Evolutionary conservation across 1,140 invertebrate genomes (phyloP).

Genomic region (Drosophila ogumai): DNA sequence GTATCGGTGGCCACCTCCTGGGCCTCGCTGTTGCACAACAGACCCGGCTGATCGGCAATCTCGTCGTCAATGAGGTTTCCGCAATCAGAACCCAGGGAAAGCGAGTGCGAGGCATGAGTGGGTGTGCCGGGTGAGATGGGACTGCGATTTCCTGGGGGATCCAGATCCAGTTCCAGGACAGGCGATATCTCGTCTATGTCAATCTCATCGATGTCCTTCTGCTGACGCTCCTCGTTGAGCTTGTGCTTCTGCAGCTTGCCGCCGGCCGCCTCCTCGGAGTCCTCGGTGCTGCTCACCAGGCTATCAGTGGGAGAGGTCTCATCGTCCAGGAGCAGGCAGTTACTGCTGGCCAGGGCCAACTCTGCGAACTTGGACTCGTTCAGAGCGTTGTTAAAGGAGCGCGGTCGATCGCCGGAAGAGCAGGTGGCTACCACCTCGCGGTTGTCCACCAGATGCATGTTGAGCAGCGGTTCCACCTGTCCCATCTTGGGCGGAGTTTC

Average conservation of each 20-base stretch:
- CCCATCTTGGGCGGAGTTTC: slow-evolving; percentile 54
- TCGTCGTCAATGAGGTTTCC: slow-evolving; percentile 94
- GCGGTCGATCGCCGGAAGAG: slow-evolving; percentile 57
- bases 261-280: slow-evolving; percentile 86
- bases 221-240: slow-evolving; percentile 77
- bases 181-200: slow-evolving; percentile 83
- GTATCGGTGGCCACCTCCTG: slow-evolving; percentile 72
- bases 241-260: slow-evolving; percentile 84
- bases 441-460: slow-evolving; percentile 67
- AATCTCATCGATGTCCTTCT: slow-evolving; percentile 74
- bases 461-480: slow-evolving; percentile 57
- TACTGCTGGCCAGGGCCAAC: slow-evolving; percentile 89
- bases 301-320: slow-evolving; percentile 93
- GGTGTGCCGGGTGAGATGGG: slow-evolving; percentile 90
- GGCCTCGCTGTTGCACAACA: slow-evolving; percentile 88
- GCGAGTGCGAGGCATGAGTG: slow-evolving; percentile 91
- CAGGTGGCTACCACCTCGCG: slow-evolving; percentile 41
- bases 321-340: slow-evolving; percentile 89
- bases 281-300: slow-evolving; percentile 89
- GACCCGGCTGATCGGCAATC: slow-evolving; percentile 94
- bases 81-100: slow-evolving; percentile 88
- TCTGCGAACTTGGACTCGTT: slow-evolving; percentile 90
- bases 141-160: slow-evolving; percentile 51
- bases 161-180: slow-evolving; percentile 63
- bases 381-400: slow-evolving; percentile 87